These are phyloP conservation scores for Cydia strobilella DNA, from an alignment of 1,140 invertebrate genomes.

Conservation along the genomic window DNA sequence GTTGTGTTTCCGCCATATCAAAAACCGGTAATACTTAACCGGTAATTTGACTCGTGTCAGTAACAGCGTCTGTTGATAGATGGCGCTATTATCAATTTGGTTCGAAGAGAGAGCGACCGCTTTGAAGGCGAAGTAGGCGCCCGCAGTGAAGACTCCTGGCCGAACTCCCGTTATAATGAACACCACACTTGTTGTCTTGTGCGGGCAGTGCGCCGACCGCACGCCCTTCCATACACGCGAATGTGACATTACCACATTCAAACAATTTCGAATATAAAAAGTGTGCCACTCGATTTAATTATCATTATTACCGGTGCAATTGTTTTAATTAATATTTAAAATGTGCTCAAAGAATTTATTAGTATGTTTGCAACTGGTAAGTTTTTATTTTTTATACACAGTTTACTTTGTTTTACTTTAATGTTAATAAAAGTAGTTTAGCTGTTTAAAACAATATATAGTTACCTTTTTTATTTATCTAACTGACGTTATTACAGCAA, in stretches of 20 bases:
- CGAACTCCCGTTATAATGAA: constrained; percentile 78
- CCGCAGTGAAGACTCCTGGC: constrained; percentile 63
- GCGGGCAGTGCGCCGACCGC: constrained; percentile 77
- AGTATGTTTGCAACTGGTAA: constrained; percentile 63
- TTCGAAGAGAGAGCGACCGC: constrained; percentile 44
- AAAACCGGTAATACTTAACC: constrained; percentile 30
- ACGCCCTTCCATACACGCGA: constrained; percentile 74
- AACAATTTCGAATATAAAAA: constrained; percentile 66
- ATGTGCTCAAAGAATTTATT: constrained; percentile 65
- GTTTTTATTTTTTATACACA: constrained; percentile 36
- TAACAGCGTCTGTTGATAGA: constrained; percentile 37
- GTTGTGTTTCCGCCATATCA: constrained; percentile 18
- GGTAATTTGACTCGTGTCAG: constrained; percentile 34
- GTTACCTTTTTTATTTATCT: background rate
- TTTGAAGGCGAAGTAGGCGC: constrained; percentile 56
- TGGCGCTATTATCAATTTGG: constrained; percentile 47
- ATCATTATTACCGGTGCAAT: constrained; percentile 52
- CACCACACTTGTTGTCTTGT: constrained; percentile 72
- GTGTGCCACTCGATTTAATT: constrained; percentile 54
- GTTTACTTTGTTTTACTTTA: background rate
- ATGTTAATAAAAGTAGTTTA: background rate
- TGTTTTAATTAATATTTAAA: constrained; percentile 48
- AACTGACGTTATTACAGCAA: background rate
- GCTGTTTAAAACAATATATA: background rate
- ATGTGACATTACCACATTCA: constrained; percentile 70